phyloP scores from a whole-genome alignment of 2,113 vertebrate genomes.

The Chauna torquata region DNA sequence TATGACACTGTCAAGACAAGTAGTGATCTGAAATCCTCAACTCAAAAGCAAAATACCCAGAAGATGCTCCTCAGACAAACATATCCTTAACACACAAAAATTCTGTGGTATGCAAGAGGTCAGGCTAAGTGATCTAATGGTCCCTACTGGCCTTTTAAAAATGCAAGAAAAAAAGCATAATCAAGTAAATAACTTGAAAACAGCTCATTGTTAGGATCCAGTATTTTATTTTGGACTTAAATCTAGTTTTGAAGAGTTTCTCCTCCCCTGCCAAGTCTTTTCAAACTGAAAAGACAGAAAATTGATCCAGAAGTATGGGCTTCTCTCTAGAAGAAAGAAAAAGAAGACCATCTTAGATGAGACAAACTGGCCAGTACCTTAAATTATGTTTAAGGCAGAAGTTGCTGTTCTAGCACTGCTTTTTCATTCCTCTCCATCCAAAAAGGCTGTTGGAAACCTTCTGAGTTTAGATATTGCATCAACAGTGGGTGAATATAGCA shows the following conservation, averaged over 20 bases:
- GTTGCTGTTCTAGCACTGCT: neutral
- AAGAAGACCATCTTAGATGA: neutral
- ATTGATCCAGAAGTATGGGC: neutral
- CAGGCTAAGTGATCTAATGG: fast-evolving
- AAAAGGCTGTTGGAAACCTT: neutral
- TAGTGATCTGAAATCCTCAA: neutral
- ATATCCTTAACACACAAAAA: neutral
- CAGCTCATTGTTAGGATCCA: neutral
- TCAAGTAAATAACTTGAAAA: neutral
- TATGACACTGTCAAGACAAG: neutral
- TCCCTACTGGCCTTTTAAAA: neutral
- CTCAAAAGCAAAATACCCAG: neutral
- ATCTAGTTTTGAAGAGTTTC: neutral
- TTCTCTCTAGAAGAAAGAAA: neutral
- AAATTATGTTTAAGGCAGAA: neutral
- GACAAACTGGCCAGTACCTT: neutral
- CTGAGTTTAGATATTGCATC: neutral
- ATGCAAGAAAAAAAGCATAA: neutral
- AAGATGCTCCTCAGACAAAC: neutral
- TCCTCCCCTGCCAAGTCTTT: neutral
- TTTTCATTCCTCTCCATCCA: neutral
- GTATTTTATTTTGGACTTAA: neutral
- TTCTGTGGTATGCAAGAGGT: neutral
- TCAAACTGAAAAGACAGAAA: neutral
- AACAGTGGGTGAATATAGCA: neutral